These are phyloP conservation scores for Crocuta crocuta DNA, from an alignment of 2,113 vertebrate genomes.

Conservation along the genomic window DNA sequence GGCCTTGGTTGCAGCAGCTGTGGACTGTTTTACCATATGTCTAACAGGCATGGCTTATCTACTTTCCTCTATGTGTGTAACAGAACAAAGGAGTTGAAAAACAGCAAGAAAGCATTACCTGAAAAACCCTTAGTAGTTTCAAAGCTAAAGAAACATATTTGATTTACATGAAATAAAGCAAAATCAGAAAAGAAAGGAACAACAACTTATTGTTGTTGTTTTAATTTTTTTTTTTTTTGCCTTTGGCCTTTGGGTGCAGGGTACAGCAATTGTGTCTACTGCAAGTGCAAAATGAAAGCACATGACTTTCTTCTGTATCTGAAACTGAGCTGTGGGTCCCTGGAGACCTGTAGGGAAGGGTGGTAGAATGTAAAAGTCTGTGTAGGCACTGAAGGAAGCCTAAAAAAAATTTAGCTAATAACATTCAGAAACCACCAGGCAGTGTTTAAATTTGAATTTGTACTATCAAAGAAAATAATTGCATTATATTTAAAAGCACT, in stretches of 20 bases:
- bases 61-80: conserved; percentile 61
- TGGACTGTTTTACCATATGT: conserved; percentile 23
- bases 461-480: not conserved
- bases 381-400: conserved; percentile 8
- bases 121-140: not conserved
- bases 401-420: conserved; percentile 37
- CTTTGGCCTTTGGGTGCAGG: not conserved
- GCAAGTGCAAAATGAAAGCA: conserved; percentile 54
- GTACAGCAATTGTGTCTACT: not conserved
- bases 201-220: not conserved
- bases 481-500: conserved; percentile 13
- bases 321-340: conserved; percentile 24
- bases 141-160: conserved; percentile 27
- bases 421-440: conserved; percentile 5
- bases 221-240: not conserved
- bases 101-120: not conserved
- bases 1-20: conserved; percentile 32
- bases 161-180: not conserved
- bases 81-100: not conserved
- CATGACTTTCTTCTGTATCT: not conserved
- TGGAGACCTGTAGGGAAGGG: not conserved
- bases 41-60: conserved; percentile 53
- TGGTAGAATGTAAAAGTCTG: not conserved
- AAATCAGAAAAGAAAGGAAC: conserved; percentile 40
- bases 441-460: conserved; percentile 43